Evolutionary conservation across 2,113 vertebrate species (phyloP).

Genomic region (Otocyon megalotis): DNA sequence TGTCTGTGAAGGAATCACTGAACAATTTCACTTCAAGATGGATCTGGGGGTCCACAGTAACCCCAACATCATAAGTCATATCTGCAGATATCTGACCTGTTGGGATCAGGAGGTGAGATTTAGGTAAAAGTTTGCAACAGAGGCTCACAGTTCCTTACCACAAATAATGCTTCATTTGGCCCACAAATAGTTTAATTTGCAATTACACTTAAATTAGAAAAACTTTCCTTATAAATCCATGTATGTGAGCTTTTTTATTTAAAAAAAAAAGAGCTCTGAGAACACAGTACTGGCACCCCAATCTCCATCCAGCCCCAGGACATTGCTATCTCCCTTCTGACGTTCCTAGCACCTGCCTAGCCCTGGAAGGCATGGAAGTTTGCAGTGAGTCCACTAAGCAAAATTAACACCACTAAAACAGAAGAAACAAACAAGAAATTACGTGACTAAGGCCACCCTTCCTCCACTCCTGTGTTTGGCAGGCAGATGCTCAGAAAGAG

Average conservation of each 20-base stretch:
- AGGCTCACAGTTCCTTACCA: background rate
- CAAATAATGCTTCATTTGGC: background rate
- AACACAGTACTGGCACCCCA: background rate
- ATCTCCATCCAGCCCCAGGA: background rate
- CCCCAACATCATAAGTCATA: background rate
- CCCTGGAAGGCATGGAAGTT: background rate
- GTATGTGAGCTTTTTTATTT: background rate
- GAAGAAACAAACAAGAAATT: background rate
- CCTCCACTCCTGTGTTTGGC: background rate
- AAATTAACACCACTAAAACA: background rate
- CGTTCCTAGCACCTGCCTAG: background rate
- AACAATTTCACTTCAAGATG: background rate
- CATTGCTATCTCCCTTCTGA: background rate
- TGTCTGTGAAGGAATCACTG: background rate
- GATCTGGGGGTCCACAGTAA: too few species aligned
- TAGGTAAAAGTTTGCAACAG: background rate
- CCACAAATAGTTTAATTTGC: background rate
- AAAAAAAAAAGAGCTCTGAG: background rate
- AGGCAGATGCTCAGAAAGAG: background rate
- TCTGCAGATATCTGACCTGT: background rate
- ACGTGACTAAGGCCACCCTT: background rate
- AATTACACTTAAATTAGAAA: background rate
- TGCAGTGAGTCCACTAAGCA: background rate
- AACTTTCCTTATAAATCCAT: background rate
- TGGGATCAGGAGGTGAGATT: background rate